Percentiles rank a stretch among this genome's conserved stretches.
Evolutionary conservation across 2,797 vertebrate species (phyloP).

Genomic region (Lagocephalus sceleratus): DNA sequence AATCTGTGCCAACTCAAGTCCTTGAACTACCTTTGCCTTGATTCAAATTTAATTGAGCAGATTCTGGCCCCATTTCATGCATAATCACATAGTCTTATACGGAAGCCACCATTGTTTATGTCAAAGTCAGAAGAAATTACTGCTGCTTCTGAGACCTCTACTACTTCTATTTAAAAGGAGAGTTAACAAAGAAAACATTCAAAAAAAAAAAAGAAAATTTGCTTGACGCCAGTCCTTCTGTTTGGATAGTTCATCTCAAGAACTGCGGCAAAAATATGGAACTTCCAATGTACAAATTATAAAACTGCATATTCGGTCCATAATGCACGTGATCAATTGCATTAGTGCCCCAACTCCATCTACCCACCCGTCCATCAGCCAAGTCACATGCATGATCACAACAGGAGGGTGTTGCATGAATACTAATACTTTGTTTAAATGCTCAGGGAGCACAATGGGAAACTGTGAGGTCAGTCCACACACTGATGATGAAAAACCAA

Average conservation of each 20-base stretch:
- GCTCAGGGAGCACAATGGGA: slow-evolving; percentile 25
- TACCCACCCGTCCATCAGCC: too few species aligned
- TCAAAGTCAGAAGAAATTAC: slow-evolving; percentile 23
- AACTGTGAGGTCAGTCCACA: slow-evolving; percentile 39
- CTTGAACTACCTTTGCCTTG: slow-evolving; percentile 55
- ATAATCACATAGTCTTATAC: slow-evolving; percentile 31
- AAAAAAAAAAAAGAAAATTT: slow-evolving; percentile 15
- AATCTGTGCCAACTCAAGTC: slow-evolving; percentile 49
- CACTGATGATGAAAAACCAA: slow-evolving; percentile 44
- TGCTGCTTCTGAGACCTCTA: slow-evolving; percentile 26
- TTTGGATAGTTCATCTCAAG: too few species aligned
- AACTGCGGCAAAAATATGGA: too few species aligned
- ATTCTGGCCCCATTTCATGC: slow-evolving; percentile 38
- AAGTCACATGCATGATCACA: slow-evolving; percentile 18
- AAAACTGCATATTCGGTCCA: too few species aligned
- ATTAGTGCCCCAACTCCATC: too few species aligned
- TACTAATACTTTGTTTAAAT: slow-evolving; percentile 44
- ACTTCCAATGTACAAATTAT: too few species aligned
- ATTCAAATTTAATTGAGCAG: slow-evolving; percentile 47
- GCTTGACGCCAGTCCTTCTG: too few species aligned
- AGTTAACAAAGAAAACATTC: slow-evolving; percentile 20
- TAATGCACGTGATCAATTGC: too few species aligned
- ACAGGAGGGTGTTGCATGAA: slow-evolving; percentile 45
- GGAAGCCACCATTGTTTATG: slow-evolving; percentile 25
- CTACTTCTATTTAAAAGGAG: slow-evolving; percentile 1